phyloP scores from a whole-genome alignment of 2,888 invertebrate species.

The Ochropacha duplaris region DNA sequence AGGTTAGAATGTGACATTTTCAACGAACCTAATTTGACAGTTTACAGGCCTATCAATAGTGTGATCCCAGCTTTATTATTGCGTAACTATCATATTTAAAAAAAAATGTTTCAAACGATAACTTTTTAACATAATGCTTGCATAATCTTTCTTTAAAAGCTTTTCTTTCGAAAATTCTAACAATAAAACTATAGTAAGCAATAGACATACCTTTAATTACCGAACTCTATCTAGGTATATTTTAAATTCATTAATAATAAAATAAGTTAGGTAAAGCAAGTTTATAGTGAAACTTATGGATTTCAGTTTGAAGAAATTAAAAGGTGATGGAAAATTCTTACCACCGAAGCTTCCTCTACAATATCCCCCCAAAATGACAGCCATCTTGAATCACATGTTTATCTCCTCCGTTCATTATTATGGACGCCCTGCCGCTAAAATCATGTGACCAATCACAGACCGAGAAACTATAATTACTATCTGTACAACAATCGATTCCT shows the following conservation, averaged over 20 bases:
- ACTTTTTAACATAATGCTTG: background rate
- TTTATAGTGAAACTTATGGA: too few relatives aligned
- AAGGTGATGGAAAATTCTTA: slow-evolving; percentile 43
- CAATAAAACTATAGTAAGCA: too few relatives aligned
- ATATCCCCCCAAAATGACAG: slow-evolving; percentile 55
- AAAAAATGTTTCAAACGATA: too few relatives aligned
- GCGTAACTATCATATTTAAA: background rate
- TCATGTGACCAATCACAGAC: slow-evolving; percentile 76
- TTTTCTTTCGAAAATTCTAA: too few relatives aligned
- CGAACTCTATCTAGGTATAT: too few relatives aligned
- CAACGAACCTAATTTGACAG: background rate
- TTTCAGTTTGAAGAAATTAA: slow-evolving; percentile 6
- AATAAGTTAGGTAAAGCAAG: too few relatives aligned
- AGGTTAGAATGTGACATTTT: background rate
- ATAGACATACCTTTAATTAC: too few relatives aligned
- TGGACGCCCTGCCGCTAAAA: slow-evolving; percentile 40
- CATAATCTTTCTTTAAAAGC: background rate
- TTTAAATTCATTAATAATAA: too few relatives aligned
- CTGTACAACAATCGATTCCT: slow-evolving; percentile 33
- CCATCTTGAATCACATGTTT: slow-evolving; percentile 80
- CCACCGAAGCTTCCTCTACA: slow-evolving; percentile 45
- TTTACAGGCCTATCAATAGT: background rate
- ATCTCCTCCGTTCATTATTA: slow-evolving; percentile 55
- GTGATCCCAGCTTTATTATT: background rate
- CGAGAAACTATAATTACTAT: slow-evolving; percentile 44